These are phyloP conservation scores for Alectura lathami DNA, from an alignment of 2,113 vertebrate genomes.

Conservation along the genomic window DNA sequence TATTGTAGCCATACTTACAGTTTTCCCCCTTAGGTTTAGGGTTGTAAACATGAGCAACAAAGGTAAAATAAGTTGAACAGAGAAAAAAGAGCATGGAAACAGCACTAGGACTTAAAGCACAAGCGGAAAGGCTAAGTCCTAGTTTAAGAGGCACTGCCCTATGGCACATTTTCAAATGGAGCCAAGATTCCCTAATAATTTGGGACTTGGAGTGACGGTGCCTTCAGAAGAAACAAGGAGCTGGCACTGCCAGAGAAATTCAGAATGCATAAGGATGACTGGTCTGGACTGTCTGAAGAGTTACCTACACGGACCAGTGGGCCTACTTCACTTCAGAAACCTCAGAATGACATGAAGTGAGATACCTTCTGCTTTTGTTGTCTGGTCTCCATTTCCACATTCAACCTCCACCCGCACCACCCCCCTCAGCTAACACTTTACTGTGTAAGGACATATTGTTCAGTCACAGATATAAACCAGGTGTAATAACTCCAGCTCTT, in stretches of 20 bases:
- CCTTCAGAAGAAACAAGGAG: background rate
- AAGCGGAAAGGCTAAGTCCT: background rate
- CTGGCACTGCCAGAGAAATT: background rate
- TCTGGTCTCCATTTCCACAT: background rate
- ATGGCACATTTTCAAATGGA: fast-evolving
- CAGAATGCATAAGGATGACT: background rate
- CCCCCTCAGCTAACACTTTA: background rate
- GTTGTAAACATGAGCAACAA: background rate
- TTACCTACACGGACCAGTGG: fast-evolving
- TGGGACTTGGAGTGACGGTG: background rate
- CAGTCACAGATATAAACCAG: background rate
- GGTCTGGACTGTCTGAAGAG: background rate
- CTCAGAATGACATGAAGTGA: background rate
- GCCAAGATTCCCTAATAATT: background rate
- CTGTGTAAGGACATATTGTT: background rate
- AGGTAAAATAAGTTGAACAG: background rate
- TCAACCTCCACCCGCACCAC: background rate
- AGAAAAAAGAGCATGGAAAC: background rate
- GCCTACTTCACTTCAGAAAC: background rate
- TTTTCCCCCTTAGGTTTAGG: background rate
- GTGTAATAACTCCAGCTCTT: background rate
- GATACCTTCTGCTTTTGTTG: background rate
- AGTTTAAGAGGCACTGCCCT: fast-evolving
- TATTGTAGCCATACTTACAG: background rate
- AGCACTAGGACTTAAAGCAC: fast-evolving